phyloP scores from a whole-genome alignment of 2,888 invertebrate genomes.

The Gibbula magus region DNA sequence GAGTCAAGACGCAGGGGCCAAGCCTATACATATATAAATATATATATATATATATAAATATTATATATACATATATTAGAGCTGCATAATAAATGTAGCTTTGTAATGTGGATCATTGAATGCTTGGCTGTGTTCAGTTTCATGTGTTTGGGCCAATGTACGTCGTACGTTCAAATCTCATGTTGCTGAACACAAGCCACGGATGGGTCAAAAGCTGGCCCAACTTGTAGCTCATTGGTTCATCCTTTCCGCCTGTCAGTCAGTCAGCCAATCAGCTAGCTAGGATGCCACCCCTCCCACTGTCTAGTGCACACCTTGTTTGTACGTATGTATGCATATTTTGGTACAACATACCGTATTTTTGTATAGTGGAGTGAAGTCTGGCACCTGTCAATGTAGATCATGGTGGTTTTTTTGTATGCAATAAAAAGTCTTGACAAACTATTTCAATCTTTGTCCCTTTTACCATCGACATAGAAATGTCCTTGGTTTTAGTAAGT shows the following conservation, averaged over 20 bases:
- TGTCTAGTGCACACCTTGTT: slow-evolving; percentile 12
- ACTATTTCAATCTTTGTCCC: not conserved
- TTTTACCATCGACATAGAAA: no score
- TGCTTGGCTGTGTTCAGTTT: no score
- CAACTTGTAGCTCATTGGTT: no score
- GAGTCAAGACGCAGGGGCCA: not conserved
- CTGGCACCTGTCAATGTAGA: slow-evolving; percentile 48
- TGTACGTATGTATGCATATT: slow-evolving; percentile 27
- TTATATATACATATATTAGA: slow-evolving; percentile 5
- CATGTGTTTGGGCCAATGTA: no score
- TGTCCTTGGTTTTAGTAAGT: no score
- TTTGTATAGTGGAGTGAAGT: slow-evolving; percentile 53
- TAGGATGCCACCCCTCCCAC: not conserved
- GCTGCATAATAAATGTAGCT: slow-evolving; percentile 10
- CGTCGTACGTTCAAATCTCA: no score
- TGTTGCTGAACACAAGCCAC: no score
- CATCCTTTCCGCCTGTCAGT: no score
- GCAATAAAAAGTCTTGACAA: slow-evolving; percentile 45
- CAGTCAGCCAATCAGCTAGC: no score
- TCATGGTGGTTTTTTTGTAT: slow-evolving; percentile 45
- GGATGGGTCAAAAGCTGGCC: no score
- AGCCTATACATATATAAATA: not conserved
- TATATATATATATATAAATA: not conserved
- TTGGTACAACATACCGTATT: slow-evolving; percentile 35
- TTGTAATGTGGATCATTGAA: not conserved